Evolutionary conservation across 2,797 vertebrate genomes (phyloP), one percentile per base, ranked within the genome.

Genomic region (Cyprinodon diabolis): DNA sequence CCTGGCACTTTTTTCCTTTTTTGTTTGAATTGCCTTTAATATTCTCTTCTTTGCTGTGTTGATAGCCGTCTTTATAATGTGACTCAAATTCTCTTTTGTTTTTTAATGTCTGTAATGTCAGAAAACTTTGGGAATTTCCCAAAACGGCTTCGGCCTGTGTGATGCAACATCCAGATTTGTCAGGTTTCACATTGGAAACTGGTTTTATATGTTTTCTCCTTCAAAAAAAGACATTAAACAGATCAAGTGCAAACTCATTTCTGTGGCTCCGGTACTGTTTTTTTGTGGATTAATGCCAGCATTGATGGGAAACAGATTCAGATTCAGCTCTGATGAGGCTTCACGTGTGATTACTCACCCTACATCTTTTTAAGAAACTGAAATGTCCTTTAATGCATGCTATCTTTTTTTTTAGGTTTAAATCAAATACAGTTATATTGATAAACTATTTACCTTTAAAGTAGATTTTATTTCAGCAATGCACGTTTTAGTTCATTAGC

Each of bases 291-390:
- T 25, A 37, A 57, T 73, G 6, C 52, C 76, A 52, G 30, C 62
- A 55, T 78, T 75, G 30, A 75, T 35, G 30, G 54, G 23, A 6
- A 37, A 21, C 72, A 76, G n/a, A 71, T 78, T 80, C 52, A 35
- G 15, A 74, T 65, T 80, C 68, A 72, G 6, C 65, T n/a, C 69
- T 68, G 55, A 17, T 54, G 35, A 45, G 13, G 17, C 78, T 71
- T 68, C 19, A n/a, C 78, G 70, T 48, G 62, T 57, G 62, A 10
- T 78, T 65, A 60, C 49, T 54, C 70, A 82, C 72, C 79, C 81
- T 90, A 58, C 25, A 85, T 87, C 86, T 93, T 85, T 92, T 87
- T 92, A 89, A 91, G 91, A 62, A 23, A 51, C 47, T 66, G 37
- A 72, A 81, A 81, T 52, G 76, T 82, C 66, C 78, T 58, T 52